Conservation (phyloP, 2,797 vertebrate species). For the Neoniphon sammara region DNA sequence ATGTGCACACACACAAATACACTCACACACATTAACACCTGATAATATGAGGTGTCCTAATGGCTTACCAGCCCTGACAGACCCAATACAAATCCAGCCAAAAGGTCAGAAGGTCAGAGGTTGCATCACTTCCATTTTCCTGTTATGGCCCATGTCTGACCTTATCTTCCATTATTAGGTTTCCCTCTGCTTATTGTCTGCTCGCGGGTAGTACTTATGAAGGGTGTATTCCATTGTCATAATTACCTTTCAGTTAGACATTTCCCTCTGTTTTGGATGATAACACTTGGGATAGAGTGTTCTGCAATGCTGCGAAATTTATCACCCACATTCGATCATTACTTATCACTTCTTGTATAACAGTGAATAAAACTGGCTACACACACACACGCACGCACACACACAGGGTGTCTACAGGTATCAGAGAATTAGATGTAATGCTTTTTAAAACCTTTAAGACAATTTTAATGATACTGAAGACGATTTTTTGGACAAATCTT, state of each 20-base stretch:
- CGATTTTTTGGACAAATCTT: too few relatives aligned
- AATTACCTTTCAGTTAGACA: background rate
- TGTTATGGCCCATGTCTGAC: slow-evolving; percentile 13
- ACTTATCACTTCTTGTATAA: slow-evolving; percentile 3
- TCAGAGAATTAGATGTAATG: too few relatives aligned
- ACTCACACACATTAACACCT: background rate
- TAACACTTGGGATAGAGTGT: background rate
- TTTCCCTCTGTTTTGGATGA: background rate
- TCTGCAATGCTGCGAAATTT: slow-evolving; percentile 2
- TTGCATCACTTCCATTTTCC: slow-evolving; percentile 44
- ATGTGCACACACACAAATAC: background rate
- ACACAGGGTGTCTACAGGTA: too few relatives aligned
- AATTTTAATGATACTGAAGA: too few relatives aligned
- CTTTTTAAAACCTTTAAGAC: too few relatives aligned
- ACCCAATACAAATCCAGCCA: slow-evolving; percentile 20
- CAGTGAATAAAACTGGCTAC: slow-evolving; percentile 22
- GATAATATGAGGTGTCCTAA: background rate
- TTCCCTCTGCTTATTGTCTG: slow-evolving; percentile 18
- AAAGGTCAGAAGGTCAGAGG: slow-evolving; percentile 25
- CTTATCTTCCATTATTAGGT: slow-evolving; percentile 26
- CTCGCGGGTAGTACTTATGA: slow-evolving; percentile 22
- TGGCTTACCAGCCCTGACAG: background rate
- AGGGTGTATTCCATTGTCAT: background rate
- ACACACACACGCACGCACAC: background rate
- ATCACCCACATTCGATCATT: slow-evolving; percentile 16